Evolutionary conservation across 1,140 invertebrate genomes (phyloP), one percentile per base, ranked within the genome.

Genomic region (Drosophila mayri): DNA sequence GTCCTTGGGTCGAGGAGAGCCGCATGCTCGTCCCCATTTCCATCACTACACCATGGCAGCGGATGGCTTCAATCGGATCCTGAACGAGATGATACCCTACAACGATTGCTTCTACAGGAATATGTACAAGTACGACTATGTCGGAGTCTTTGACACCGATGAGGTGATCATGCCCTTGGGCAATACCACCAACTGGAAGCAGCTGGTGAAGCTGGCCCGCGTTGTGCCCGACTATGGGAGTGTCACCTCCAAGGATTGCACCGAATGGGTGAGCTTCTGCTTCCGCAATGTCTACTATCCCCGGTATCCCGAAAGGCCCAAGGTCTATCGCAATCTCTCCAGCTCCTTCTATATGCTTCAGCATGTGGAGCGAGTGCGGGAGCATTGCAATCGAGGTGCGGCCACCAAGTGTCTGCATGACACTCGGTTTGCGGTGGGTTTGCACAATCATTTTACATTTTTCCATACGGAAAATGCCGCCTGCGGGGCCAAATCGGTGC

Each of bases 61-160:
- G 0, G 81, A 88, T 16, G 30, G 38, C 0, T 84, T 79, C 11
- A 90, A 88, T 65, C 67, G 77, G 3, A 76, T 88, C 9, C 95
- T 97, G 64, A 96, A 97, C 81, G 96, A 97, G 76, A 93, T 97
- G 46, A 96, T 97, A 76, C 96, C 96, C 0, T 97, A 97, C 88
- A 97, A 97, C 82, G 96, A 97, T 77, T 97, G 96, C 82, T 93
- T 97, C 1, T 97, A 97, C 91, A 94, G 96, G 55, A 96, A 97
- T 77, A 94, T 96, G 92, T 96, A 96, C 88, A 94, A 94, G 30
- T 97, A 96, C 81, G 94, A 96, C 57, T 97, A 96, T 87, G 94
- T 97, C 5, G 95, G 95, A 0, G 90, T 97, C 1, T 85, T 97
- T 8, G 97, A 97, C 67, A 95, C 95, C 10, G 97, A 97, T 80